Conservation (phyloP, 2,113 vertebrate species). For the Gasterosteus nipponicus region DNA sequence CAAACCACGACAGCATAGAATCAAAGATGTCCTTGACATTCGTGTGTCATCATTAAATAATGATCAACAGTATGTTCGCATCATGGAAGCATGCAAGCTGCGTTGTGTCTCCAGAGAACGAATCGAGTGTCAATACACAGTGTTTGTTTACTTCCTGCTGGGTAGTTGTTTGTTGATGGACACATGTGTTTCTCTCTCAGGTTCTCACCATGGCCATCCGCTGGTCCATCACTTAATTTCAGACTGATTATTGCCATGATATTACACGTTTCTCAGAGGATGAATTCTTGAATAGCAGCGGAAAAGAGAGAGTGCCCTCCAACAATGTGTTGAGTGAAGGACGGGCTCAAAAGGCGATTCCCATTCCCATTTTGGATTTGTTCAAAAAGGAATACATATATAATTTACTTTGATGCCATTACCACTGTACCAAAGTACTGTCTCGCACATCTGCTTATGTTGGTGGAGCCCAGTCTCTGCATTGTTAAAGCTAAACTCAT, state of each 20-base stretch:
- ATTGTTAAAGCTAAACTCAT: not conserved
- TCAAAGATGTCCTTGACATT: slow-evolving; percentile 20
- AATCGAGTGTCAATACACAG: not conserved
- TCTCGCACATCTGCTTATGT: not conserved
- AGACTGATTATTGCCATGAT: not conserved
- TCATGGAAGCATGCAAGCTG: slow-evolving; percentile 10
- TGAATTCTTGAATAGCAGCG: not conserved
- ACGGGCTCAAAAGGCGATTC: not conserved
- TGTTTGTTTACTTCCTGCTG: not conserved
- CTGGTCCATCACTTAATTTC: not conserved
- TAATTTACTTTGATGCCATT: not conserved
- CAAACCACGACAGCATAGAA: not conserved
- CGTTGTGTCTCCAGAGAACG: slow-evolving; percentile 7
- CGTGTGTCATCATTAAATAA: slow-evolving; percentile 43
- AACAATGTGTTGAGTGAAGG: not conserved
- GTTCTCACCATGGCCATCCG: not conserved
- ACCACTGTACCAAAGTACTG: not conserved
- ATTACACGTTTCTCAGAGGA: not conserved
- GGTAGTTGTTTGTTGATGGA: not conserved
- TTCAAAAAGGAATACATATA: not conserved
- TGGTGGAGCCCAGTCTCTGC: not conserved
- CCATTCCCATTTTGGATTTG: not conserved
- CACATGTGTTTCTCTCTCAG: not conserved
- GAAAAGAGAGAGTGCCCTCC: not conserved
- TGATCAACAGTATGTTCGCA: slow-evolving; percentile 38